phyloP scores from a whole-genome alignment of 2,113 vertebrate species.

The Chaetodon auriga region DNA sequence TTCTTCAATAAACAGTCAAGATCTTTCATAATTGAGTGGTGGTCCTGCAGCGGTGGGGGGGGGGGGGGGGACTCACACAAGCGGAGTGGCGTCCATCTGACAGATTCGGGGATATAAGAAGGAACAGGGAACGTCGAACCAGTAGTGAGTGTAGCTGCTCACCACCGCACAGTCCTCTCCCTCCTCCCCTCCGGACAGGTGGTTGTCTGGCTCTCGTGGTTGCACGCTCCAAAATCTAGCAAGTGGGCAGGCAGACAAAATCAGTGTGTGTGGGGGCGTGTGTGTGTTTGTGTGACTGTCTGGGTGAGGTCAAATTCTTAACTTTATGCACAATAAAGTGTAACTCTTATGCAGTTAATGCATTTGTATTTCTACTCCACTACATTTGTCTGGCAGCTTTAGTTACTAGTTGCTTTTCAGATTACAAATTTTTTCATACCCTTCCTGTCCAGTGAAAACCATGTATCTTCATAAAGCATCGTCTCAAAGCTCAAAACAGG shows the following conservation, averaged over 20 bases:
- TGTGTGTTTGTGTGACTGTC: background rate
- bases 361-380: too few species aligned
- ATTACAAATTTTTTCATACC: too few species aligned
- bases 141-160: slow-evolving; percentile 6
- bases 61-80: background rate
- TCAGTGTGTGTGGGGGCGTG: background rate
- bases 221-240: slow-evolving; percentile 30
- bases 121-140: slow-evolving; percentile 34
- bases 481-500: too few species aligned
- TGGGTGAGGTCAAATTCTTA: background rate
- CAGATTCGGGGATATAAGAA: slow-evolving; percentile 36
- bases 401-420: too few species aligned
- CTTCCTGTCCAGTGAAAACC: too few species aligned
- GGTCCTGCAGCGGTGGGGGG: background rate
- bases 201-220: slow-evolving; percentile 31
- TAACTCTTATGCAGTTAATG: too few species aligned
- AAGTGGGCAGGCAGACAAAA: background rate
- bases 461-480: too few species aligned
- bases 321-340: too few species aligned
- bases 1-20: slow-evolving; percentile 39
- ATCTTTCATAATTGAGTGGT: background rate
- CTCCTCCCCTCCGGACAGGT: background rate
- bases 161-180: slow-evolving; percentile 60
- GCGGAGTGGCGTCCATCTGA: slow-evolving; percentile 18
- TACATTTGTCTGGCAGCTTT: too few species aligned